Evolutionary conservation across 2,113 vertebrate genomes (phyloP), one percentile per base, ranked within the genome.

Genomic region (Nestor notabilis): DNA sequence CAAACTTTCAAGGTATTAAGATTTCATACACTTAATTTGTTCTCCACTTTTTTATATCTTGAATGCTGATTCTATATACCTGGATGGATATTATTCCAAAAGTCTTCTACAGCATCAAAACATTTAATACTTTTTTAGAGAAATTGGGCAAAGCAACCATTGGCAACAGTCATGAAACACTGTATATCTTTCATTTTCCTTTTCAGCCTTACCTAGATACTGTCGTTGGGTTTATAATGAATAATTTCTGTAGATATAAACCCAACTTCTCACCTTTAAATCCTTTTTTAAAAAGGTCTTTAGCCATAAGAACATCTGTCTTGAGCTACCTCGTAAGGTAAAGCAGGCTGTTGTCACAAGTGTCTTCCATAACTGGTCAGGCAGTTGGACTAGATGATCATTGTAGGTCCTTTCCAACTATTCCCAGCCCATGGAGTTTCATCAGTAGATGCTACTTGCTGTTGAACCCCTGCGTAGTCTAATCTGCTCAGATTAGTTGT

Each of bases 401-500:
- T 31, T 61, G 15, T 71, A 84, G 18, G 19, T 37, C 37, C 37
- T 71, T 81, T 75, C 52, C 35, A 55, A 35, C 41, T 50, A 17
- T 33, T 76, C 21, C 29, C n/a, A 33, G 53, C 17, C 37, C 33
- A 39, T 29, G 37, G 1, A 14, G 19, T 53, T 82, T 64, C 13
- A 13, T 20, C 43, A 43, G 20, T 37, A 66, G 25, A 33, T 0
- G 0, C 43, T 43, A 7, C 23, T 43, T 82, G 47, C 16, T 44
- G 7, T 90, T 76, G 52, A 88, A 90, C 24, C 25, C 7, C 28
- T 61, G 44, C 0, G 0, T 56, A 80, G 20, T 49, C 75, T 83
- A 13, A 43, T 89, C 47, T 69, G 29, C 79, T 80, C 28, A 61
- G n/a, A 76, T 43, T 80, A 69, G 17, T 79, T 80, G 21, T 53